phyloP scores from a whole-genome alignment of 1,140 invertebrate species.

The Dendroctonus valens region DNA sequence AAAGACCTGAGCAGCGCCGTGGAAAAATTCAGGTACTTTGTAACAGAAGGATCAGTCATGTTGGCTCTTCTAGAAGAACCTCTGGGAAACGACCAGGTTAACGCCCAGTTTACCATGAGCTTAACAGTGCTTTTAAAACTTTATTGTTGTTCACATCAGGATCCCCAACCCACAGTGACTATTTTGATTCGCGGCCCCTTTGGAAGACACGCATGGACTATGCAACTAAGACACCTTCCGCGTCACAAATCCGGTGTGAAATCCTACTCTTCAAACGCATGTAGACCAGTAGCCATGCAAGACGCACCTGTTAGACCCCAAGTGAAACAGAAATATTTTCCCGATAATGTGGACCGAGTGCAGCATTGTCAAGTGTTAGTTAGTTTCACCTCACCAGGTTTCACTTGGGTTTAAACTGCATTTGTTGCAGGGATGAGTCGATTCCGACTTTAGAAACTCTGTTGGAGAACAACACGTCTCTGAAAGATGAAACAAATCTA shows the following conservation, averaged over 20 bases:
- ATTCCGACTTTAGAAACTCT: slow-evolving; percentile 70
- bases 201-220: slow-evolving; percentile 91
- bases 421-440: slow-evolving; percentile 61
- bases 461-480: slow-evolving; percentile 54
- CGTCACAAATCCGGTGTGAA: slow-evolving; percentile 73
- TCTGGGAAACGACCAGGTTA: slow-evolving; percentile 69
- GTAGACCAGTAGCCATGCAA: slow-evolving; percentile 74
- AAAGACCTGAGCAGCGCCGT: slow-evolving; percentile 58
- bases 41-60: slow-evolving; percentile 86
- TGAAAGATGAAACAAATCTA: slow-evolving; percentile 56
- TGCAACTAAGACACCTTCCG: slow-evolving; percentile 82
- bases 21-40: slow-evolving; percentile 83
- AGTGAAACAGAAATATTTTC: slow-evolving; percentile 75
- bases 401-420: neutral
- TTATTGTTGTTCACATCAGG: slow-evolving; percentile 46
- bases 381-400: neutral
- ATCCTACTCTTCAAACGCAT: slow-evolving; percentile 68
- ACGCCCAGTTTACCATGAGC: slow-evolving; percentile 4
- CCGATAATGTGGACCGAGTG: slow-evolving; percentile 79
- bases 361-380: slow-evolving; percentile 72
- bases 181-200: slow-evolving; percentile 87
- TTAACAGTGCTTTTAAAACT: slow-evolving; percentile 15
- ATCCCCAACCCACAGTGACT: slow-evolving; percentile 73
- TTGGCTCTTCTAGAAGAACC: slow-evolving; percentile 89
- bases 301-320: slow-evolving; percentile 62